Conservation (phyloP, 2,113 vertebrate genomes). For the Grammomys surdaster region DNA sequence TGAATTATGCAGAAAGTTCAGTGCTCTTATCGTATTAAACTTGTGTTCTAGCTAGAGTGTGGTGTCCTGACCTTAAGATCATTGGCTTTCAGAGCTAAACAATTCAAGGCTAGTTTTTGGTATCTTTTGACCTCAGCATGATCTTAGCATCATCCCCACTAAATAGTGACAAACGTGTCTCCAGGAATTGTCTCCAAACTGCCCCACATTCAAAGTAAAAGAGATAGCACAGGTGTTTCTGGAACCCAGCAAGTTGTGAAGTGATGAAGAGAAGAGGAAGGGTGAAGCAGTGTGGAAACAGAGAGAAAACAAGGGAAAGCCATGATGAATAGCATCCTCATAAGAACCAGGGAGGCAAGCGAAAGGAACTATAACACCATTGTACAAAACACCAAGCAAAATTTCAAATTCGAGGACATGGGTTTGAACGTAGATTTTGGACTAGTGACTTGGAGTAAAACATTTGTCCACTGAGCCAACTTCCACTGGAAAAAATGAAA, state of each 20-base stretch:
- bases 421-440: neutral
- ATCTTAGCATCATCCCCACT: neutral
- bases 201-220: neutral
- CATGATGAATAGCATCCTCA: fast-evolving
- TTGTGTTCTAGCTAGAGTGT: neutral
- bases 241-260: neutral
- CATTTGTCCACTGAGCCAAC: neutral
- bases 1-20: neutral
- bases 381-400: neutral
- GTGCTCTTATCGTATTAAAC: neutral
- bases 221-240: too few species aligned
- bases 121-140: neutral
- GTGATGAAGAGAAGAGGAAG: too few species aligned
- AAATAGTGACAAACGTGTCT: neutral
- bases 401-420: neutral
- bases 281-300: neutral
- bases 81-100: neutral
- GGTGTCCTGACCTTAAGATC: neutral
- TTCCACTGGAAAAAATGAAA: neutral
- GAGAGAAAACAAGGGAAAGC: neutral
- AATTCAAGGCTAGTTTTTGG: neutral
- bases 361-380: neutral
- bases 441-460: neutral
- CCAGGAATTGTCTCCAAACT: neutral
- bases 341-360: fast-evolving